Percentiles rank a stretch among this genome's conserved stretches.
Evolutionary conservation across 92 coral and sea anemone genomes (phyloP).

Genomic region (Palythoa grandis): DNA sequence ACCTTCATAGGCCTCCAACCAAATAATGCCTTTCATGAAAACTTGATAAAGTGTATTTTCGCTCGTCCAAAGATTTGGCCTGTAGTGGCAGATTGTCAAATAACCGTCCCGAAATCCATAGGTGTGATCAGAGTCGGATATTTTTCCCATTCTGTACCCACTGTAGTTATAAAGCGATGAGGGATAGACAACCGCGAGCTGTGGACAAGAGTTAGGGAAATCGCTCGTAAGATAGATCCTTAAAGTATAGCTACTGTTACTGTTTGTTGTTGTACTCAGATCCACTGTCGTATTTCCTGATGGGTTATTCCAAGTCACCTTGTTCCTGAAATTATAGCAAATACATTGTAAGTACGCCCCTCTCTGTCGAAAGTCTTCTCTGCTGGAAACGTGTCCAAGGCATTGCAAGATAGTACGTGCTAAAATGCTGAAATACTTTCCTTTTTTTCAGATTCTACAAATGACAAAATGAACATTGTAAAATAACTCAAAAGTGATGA

Average conservation of each 20-base stretch:
- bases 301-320: slow-evolving; percentile 71
- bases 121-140: slow-evolving; percentile 40
- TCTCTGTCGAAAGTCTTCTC: slow-evolving; percentile 68
- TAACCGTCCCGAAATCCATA: slow-evolving; percentile 64
- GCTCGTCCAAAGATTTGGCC: slow-evolving; percentile 65
- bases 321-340: no score
- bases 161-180: slow-evolving; percentile 35
- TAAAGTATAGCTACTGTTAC: slow-evolving; percentile 62
- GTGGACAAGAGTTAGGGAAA: slow-evolving; percentile 74
- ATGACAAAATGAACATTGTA: not conserved
- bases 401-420: no score
- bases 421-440: no score
- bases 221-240: slow-evolving; percentile 72
- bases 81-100: slow-evolving; percentile 74
- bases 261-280: slow-evolving; percentile 55
- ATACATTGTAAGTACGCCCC: slow-evolving; percentile 58
- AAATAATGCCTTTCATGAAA: slow-evolving; percentile 82
- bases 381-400: slow-evolving; percentile 75
- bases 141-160: slow-evolving; percentile 42
- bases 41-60: slow-evolving; percentile 76
- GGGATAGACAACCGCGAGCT: slow-evolving; percentile 70
- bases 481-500: not conserved
- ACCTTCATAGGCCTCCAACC: slow-evolving; percentile 91
- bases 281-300: slow-evolving; percentile 70
- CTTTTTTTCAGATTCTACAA: not conserved